phyloP scores from a whole-genome alignment of 2,113 vertebrate species.

The Aptenodytes patagonicus region DNA sequence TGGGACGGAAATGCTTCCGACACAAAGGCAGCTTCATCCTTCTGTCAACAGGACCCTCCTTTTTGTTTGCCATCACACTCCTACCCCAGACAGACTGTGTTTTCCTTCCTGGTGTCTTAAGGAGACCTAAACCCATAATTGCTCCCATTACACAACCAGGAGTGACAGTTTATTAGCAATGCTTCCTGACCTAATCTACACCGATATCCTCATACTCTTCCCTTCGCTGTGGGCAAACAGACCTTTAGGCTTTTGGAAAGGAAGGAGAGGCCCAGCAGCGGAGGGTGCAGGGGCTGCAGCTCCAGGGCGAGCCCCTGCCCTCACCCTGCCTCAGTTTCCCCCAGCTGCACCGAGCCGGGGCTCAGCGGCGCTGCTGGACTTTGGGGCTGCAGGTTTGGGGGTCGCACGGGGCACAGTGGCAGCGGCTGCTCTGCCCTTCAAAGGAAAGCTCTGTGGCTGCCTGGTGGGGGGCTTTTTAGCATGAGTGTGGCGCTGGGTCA shows the following conservation, averaged over 20 bases:
- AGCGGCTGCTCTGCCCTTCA: not conserved
- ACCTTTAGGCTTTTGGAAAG: not conserved
- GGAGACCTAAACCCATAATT: constrained; percentile 32
- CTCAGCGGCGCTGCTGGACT: rapidly evolving
- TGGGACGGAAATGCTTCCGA: not conserved
- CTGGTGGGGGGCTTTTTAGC: not conserved
- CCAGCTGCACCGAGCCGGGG: not conserved
- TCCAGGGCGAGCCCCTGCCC: not conserved
- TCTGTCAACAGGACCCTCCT: constrained; percentile 43
- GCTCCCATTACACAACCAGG: constrained; percentile 37
- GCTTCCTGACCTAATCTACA: constrained; percentile 45
- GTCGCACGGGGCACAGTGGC: rapidly evolving
- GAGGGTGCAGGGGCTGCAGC: rapidly evolving
- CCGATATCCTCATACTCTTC: not conserved
- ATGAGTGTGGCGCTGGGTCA: not conserved
- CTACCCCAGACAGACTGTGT: not conserved
- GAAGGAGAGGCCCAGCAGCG: not conserved
- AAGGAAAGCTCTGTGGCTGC: not conserved
- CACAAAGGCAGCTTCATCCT: not conserved
- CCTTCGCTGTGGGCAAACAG: not conserved
- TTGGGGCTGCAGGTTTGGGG: not conserved
- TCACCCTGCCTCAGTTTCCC: not conserved
- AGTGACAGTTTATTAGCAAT: constrained; percentile 51
- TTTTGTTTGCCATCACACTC: constrained; percentile 9
- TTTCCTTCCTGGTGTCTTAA: constrained; percentile 42